Conservation (phyloP, 2,888 invertebrate genomes). For the Latheticus oryzae region DNA sequence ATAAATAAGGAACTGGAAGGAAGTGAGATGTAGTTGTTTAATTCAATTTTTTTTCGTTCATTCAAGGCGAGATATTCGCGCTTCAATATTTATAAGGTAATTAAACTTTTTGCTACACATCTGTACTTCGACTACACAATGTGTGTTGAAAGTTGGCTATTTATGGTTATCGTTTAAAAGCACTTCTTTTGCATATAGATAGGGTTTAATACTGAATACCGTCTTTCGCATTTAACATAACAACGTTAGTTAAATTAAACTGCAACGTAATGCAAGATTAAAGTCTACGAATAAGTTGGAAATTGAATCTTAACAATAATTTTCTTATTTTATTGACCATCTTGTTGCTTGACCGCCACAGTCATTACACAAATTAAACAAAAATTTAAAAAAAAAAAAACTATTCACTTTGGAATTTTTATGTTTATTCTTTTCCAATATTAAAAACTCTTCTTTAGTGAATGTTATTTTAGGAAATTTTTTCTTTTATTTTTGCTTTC, state of each 20-base stretch:
- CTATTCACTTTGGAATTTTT: background rate
- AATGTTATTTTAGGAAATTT: too few species aligned
- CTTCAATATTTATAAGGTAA: conserved; percentile 42
- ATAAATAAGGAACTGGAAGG: too few species aligned
- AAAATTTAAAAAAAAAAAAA: background rate
- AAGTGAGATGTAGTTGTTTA: too few species aligned
- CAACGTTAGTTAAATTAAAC: conserved; percentile 41
- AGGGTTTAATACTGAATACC: conserved; percentile 45
- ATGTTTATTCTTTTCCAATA: too few species aligned
- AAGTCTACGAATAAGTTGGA: conserved; percentile 16
- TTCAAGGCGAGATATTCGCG: conserved; percentile 15
- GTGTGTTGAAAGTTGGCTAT: conserved; percentile 41
- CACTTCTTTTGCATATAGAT: conserved; percentile 50
- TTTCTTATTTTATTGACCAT: conserved; percentile 23
- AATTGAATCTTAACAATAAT: conserved; percentile 20
- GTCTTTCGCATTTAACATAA: conserved; percentile 41
- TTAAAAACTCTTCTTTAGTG: too few species aligned
- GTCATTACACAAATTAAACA: conserved; percentile 11
- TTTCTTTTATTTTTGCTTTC: too few species aligned
- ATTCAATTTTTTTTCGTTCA: too few species aligned
- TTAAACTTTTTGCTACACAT: conserved; percentile 34
- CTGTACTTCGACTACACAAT: conserved; percentile 34
- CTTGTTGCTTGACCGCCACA: conserved; percentile 19
- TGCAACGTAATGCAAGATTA: conserved; percentile 39
- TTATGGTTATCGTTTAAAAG: conserved; percentile 40